These are phyloP conservation scores for Hydropotes inermis DNA, from an alignment of 2,113 vertebrate genomes.

Conservation along the genomic window DNA sequence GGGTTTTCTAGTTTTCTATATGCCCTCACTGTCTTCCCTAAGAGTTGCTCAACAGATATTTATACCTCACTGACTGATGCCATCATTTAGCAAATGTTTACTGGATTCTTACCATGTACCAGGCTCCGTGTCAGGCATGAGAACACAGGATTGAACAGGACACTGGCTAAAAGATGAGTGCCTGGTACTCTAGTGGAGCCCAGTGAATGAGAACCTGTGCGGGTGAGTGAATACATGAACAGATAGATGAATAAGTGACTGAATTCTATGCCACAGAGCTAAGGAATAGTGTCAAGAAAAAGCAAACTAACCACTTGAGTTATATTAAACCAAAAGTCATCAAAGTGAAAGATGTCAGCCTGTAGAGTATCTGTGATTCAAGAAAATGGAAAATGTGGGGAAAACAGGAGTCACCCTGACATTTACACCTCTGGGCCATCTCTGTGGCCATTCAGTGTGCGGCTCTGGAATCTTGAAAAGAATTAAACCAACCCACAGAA, in stretches of 20 bases:
- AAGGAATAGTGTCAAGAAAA: neutral
- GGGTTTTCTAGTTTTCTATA: neutral
- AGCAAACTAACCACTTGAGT: neutral
- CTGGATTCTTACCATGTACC: neutral
- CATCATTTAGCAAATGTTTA: neutral
- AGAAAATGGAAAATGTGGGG: neutral
- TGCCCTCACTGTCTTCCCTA: neutral
- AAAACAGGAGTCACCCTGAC: neutral
- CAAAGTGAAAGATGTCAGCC: neutral
- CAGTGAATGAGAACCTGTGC: neutral
- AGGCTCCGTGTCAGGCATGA: neutral
- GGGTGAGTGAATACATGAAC: neutral
- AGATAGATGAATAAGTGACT: neutral
- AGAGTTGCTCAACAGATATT: neutral
- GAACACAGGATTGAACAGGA: neutral
- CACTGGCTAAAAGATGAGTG: neutral
- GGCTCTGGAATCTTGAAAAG: neutral
- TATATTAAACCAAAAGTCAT: neutral
- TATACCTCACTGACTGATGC: neutral
- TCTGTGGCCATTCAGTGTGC: neutral
- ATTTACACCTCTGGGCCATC: neutral
- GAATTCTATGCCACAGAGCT: neutral
- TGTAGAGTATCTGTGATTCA: neutral
- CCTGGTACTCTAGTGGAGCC: neutral
- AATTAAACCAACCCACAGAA: neutral